Percentiles rank a stretch among this genome's conserved stretches.
Evolutionary conservation across 1,140 invertebrate genomes (phyloP).

Genomic region (Battus philenor): DNA sequence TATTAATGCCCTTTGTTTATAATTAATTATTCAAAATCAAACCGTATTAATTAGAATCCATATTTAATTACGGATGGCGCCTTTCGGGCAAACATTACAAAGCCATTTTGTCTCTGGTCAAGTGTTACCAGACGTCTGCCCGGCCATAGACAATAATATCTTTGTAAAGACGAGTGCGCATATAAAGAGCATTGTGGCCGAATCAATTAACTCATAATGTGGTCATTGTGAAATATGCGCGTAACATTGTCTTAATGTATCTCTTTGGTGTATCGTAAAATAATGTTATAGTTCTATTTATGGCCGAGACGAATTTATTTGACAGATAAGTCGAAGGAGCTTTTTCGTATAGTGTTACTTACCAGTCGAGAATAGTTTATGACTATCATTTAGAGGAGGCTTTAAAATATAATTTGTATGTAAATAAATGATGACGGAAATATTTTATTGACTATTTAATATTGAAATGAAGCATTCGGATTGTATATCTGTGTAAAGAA

Average conservation of each 20-base stretch:
- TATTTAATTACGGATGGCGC: slow-evolving; percentile 72
- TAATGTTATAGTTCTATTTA: slow-evolving; percentile 74
- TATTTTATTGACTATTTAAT: slow-evolving; percentile 10
- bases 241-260: slow-evolving; percentile 73
- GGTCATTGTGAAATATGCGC: slow-evolving; percentile 59
- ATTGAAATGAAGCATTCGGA: slow-evolving; percentile 25
- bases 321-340: slow-evolving; percentile 65
- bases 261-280: slow-evolving; percentile 66
- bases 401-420: too few species aligned
- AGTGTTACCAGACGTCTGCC: slow-evolving; percentile 72
- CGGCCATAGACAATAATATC: slow-evolving; percentile 66
- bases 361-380: slow-evolving; percentile 42
- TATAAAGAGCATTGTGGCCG: slow-evolving; percentile 67
- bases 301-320: slow-evolving; percentile 57
- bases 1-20: slow-evolving; percentile 1
- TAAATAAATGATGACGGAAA: too few species aligned
- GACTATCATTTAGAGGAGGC: slow-evolving; percentile 51
- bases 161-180: slow-evolving; percentile 54
- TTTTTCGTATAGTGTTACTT: slow-evolving; percentile 56
- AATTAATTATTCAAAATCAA: slow-evolving; percentile 39
- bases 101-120: slow-evolving; percentile 74
- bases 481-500: slow-evolving; percentile 40
- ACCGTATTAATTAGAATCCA: slow-evolving; percentile 51
- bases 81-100: slow-evolving; percentile 61
- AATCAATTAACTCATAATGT: slow-evolving; percentile 73